phyloP scores from a whole-genome alignment of 1,140 invertebrate species.

The Leptonema lineaticorne region DNA sequence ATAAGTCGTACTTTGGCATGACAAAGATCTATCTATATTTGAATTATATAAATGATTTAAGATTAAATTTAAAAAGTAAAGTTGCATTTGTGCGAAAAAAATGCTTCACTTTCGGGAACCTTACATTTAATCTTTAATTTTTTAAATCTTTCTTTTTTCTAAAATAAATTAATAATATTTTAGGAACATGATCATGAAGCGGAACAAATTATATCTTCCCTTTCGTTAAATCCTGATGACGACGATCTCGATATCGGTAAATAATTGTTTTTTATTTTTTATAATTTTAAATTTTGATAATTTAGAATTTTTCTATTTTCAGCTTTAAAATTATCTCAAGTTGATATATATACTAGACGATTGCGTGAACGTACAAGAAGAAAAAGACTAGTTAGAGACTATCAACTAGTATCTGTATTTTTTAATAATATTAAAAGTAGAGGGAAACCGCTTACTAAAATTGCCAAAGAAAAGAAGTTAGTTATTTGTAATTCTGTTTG shows the following conservation, averaged over 20 bases:
- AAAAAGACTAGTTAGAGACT: slow-evolving; percentile 85
- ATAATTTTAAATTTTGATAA: neutral
- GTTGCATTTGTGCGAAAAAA: too few species aligned
- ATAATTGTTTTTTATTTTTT: slow-evolving; percentile 34
- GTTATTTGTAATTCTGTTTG: slow-evolving; percentile 36
- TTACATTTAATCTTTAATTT: neutral
- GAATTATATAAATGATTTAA: too few species aligned
- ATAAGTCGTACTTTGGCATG: too few species aligned
- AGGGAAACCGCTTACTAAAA: slow-evolving; percentile 65
- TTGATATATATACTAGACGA: slow-evolving; percentile 87
- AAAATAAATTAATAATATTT: neutral
- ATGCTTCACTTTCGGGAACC: too few species aligned
- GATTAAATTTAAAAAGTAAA: too few species aligned
- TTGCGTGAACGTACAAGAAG: slow-evolving; percentile 81
- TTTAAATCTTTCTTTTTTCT: neutral
- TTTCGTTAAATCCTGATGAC: slow-evolving; percentile 79
- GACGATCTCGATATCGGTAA: slow-evolving; percentile 82
- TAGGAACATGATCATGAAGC: slow-evolving; percentile 91
- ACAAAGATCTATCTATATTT: too few species aligned
- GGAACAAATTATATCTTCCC: slow-evolving; percentile 81
- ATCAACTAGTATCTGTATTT: slow-evolving; percentile 79
- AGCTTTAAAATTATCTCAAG: slow-evolving; percentile 72
- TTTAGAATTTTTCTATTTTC: slow-evolving; percentile 46
- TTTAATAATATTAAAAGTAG: slow-evolving; percentile 65
- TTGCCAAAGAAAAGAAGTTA: slow-evolving; percentile 74